phyloP scores from a whole-genome alignment of 2,797 vertebrate genomes.

The Syndactyla subalaris region DNA sequence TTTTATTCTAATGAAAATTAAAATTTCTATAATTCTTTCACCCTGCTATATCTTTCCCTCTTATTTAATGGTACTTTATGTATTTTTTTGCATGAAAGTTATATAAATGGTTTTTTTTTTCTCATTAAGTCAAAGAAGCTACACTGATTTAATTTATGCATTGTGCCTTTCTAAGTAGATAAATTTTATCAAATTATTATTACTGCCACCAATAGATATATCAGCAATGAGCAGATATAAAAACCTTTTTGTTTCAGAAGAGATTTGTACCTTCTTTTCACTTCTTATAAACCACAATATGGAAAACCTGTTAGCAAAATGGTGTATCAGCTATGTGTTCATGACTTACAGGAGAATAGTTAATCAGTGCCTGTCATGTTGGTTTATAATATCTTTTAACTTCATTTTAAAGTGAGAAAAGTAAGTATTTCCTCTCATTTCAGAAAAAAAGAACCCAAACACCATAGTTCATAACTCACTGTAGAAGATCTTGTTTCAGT shows the following conservation, averaged over 20 bases:
- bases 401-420: background rate
- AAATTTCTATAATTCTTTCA: background rate
- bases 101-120: background rate
- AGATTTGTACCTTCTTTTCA: background rate
- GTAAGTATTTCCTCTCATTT: background rate
- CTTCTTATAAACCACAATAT: background rate
- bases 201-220: background rate
- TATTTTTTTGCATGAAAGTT: background rate
- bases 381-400: background rate
- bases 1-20: background rate
- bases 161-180: background rate
- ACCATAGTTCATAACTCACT: background rate
- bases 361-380: background rate
- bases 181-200: background rate
- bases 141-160: background rate
- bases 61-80: background rate
- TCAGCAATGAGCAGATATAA: background rate
- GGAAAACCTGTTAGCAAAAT: background rate
- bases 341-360: background rate
- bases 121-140: background rate
- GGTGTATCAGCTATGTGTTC: accelerated
- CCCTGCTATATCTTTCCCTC: accelerated
- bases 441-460: too few species aligned
- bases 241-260: background rate
- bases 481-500: background rate